Conservation (phyloP, 2,888 invertebrate species). For the Plebejus argus region DNA sequence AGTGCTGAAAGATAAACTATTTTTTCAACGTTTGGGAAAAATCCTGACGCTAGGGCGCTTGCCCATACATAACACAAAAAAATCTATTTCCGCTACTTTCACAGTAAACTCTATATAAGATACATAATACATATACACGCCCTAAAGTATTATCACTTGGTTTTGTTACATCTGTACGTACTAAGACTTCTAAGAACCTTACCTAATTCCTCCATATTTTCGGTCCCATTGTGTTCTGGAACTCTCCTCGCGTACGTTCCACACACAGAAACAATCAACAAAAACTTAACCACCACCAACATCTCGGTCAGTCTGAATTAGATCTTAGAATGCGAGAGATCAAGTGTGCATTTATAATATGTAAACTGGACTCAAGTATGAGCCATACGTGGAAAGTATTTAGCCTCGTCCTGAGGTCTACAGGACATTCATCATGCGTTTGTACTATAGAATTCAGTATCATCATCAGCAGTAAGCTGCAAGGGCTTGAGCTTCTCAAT, state of each 20-base stretch:
- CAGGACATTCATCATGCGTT: slow-evolving; percentile 41
- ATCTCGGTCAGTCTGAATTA: slow-evolving; percentile 50
- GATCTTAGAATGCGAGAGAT: slow-evolving; percentile 55
- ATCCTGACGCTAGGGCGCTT: too few relatives aligned
- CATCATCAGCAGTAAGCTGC: not conserved
- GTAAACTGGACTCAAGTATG: slow-evolving; percentile 50
- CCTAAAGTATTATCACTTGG: too few relatives aligned
- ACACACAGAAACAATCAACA: slow-evolving; percentile 50
- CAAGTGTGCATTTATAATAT: slow-evolving; percentile 64
- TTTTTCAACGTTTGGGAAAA: too few relatives aligned
- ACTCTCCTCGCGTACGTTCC: slow-evolving; percentile 51
- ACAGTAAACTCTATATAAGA: too few relatives aligned
- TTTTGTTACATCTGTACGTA: too few relatives aligned
- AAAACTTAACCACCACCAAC: slow-evolving; percentile 49
- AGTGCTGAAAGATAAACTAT: too few relatives aligned
- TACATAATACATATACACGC: too few relatives aligned
- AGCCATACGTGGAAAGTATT: slow-evolving; percentile 60
- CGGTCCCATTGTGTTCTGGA: slow-evolving; percentile 48
- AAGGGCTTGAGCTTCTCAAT: too few relatives aligned
- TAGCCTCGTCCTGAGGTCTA: slow-evolving; percentile 51
- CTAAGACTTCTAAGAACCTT: slow-evolving; percentile 30
- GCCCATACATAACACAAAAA: too few relatives aligned
- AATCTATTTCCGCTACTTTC: too few relatives aligned
- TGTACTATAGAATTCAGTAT: not conserved
- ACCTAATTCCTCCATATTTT: slow-evolving; percentile 48